These are phyloP conservation scores for Triplophysa tibetana DNA, from an alignment of 2,113 vertebrate genomes.

Conservation along the genomic window DNA sequence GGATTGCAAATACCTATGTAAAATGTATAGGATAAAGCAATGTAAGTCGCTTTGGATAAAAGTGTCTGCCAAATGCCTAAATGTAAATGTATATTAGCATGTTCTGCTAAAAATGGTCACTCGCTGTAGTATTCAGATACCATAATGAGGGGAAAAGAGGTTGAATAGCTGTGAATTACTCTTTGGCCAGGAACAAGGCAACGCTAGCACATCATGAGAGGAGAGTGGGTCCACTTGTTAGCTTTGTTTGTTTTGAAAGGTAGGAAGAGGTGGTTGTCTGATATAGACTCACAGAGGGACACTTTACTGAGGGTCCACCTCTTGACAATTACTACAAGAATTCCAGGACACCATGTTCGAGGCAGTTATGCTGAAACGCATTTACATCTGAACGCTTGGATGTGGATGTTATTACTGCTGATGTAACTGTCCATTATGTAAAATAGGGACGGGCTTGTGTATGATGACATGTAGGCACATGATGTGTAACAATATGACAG, in stretches of 20 bases:
- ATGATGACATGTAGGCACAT: neutral
- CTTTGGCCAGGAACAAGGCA: slow-evolving; percentile 24
- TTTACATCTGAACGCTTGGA: neutral
- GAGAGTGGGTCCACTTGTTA: slow-evolving; percentile 40
- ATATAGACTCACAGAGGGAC: slow-evolving; percentile 1
- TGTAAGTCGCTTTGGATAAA: too few species aligned
- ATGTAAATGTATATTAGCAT: too few species aligned
- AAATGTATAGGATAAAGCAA: too few species aligned
- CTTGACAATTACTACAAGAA: slow-evolving; percentile 21
- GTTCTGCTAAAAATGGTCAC: slow-evolving; percentile 34
- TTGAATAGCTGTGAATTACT: slow-evolving; percentile 46
- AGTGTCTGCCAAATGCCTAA: too few species aligned
- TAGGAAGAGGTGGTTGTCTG: slow-evolving; percentile 2
- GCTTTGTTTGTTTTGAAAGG: slow-evolving; percentile 43
- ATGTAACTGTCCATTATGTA: neutral
- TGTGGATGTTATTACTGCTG: neutral
- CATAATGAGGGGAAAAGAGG: slow-evolving; percentile 22
- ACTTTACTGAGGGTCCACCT: neutral
- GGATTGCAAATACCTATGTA: too few species aligned
- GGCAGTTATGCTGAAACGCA: slow-evolving; percentile 18
- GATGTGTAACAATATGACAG: neutral
- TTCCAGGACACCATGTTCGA: neutral
- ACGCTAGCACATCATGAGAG: slow-evolving; percentile 20
- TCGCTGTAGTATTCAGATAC: slow-evolving; percentile 25
- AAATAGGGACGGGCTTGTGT: neutral